Percentiles rank a stretch among this genome's conserved stretches.
These are phyloP conservation scores for Drosophila emarginata DNA, from an alignment of 2,888 invertebrate species.

Conservation along the genomic window DNA sequence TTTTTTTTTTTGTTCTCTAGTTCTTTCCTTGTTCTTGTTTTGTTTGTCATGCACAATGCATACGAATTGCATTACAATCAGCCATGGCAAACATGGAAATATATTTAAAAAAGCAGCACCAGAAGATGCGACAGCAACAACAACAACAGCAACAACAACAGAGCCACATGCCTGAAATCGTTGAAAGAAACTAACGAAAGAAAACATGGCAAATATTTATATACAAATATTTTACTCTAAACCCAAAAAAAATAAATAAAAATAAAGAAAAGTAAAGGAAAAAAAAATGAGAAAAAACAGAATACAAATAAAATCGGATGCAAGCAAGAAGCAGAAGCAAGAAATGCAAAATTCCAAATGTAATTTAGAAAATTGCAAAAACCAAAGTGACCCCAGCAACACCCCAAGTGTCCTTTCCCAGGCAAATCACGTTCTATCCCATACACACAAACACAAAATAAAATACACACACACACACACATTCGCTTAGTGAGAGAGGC, in stretches of 20 bases:
- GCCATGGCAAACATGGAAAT: slow-evolving; percentile 63
- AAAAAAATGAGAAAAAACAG: slow-evolving; percentile 5
- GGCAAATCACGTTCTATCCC: slow-evolving; percentile 48
- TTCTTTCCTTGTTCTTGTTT: slow-evolving; percentile 19
- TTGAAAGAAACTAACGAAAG: slow-evolving; percentile 44
- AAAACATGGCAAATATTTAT: slow-evolving; percentile 57
- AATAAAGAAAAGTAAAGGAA: background rate
- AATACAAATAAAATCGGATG: slow-evolving; percentile 8
- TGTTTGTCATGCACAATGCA: slow-evolving; percentile 76
- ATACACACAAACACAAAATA: slow-evolving; percentile 15
- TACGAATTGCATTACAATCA: slow-evolving; percentile 78
- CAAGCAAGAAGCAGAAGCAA: slow-evolving; percentile 10
- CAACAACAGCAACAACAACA: slow-evolving; percentile 22
- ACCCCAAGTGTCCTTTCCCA: slow-evolving; percentile 8
- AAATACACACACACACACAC: slow-evolving; percentile 11
- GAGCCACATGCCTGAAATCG: slow-evolving; percentile 62
- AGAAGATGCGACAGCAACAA: slow-evolving; percentile 28
- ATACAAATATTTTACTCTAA: slow-evolving; percentile 48
- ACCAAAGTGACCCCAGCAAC: slow-evolving; percentile 19
- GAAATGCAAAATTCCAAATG: slow-evolving; percentile 62
- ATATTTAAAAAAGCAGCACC: slow-evolving; percentile 51
- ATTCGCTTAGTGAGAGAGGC: slow-evolving; percentile 8
- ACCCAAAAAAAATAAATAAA: slow-evolving; percentile 4
- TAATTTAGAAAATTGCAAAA: slow-evolving; percentile 67
- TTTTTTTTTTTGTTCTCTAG: background rate